Evolutionary conservation across 1,140 invertebrate species (phyloP), one percentile per base, ranked within the genome.

Genomic region (Mya arenaria): DNA sequence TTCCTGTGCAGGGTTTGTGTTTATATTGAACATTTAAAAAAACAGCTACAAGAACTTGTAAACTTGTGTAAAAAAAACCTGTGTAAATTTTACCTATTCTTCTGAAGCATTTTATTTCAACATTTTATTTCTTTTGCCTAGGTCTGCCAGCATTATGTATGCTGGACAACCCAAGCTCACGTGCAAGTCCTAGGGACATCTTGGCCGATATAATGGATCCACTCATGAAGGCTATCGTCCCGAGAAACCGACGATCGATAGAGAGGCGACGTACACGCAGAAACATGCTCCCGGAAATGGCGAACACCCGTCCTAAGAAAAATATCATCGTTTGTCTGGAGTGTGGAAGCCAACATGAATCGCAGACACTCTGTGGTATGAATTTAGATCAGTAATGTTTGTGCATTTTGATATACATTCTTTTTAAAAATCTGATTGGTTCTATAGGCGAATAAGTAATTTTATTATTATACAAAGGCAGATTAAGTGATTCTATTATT

Each of bases 271-370:
- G 93, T 84, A 95, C 94, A 58, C 93, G 96, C 73, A 97, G 95
- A 93, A 97, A 94, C 92, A 30, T 96, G 96, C 8, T 86, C 87
- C 60, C 94, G 94, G 2, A 95, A 94, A 94, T 23, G 95, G 94
- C 94, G 97, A 96, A 93, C 94, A 85, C 87, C 23, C 92, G 94
- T 34, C 95, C 95, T 2, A 97, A 96, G 92, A 96, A 93, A 8
- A 95, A 97, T 92, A 92, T 98, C 55, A 92, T 95, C 81, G 94
- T 94, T 0, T 98, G 97, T 89, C 91, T 94, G 71, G 94, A 94
- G 60, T 98, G 97, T 94, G 97, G 97, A 28, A 95, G 97, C 92
- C 93, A 96, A 93, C 94, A 98, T 91, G 95, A 97, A 93, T 92
- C 94, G 60, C 94, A 95, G 34, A 93, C 94, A 63, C 92, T 98